Evolutionary conservation across 2,888 invertebrate species (phyloP), one percentile per base, ranked within the genome.

Genomic region (Gnatocerus cornutus): DNA sequence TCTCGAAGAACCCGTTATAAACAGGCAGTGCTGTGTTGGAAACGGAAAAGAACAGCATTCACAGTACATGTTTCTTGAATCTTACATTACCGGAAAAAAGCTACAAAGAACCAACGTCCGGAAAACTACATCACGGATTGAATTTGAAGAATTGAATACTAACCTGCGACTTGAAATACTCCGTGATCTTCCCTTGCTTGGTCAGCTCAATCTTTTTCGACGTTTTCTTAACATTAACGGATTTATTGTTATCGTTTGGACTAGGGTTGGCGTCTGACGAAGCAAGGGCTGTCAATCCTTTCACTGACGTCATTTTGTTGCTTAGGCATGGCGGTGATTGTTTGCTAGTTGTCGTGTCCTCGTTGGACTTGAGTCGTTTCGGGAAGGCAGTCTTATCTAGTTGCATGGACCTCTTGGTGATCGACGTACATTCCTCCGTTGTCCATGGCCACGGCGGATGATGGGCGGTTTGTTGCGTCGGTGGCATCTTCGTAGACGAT

Each of bases 101-200:
- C 21, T 21, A 21, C 21, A 21, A 21, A 21, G 21, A 21, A 21
- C 21, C 4, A 21, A 21, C 21, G 21, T 3, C 21, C 21, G 21
- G 4, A 21, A 21, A 3, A 21, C 21, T 21, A 21, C 4, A 21
- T 21, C 21, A 21, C 21, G 21, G 21, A 21, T 21, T 21, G 1
- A 4, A 33, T 33, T 33, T 33, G 3, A 4, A 33, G 7, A 33
- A 21, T 29, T 10, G 0, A 12, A 5, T 30, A 52, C 52, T 29
- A 87, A 93, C 91, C 85, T 94, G 94, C 73, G 93, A 91, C 83
- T 92, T 94, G 84, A 94, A 95, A 84, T 91, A 95, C 80, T 94
- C 93, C 21, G 93, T 93, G 82, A 95, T 95, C 84, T 94, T 93
- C 55, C 93, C 93, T 84, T 93, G 94, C 50, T 70, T 70, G 27